phyloP scores from a whole-genome alignment of 1,140 invertebrate genomes.

The Drosophila lacteicornis region DNA sequence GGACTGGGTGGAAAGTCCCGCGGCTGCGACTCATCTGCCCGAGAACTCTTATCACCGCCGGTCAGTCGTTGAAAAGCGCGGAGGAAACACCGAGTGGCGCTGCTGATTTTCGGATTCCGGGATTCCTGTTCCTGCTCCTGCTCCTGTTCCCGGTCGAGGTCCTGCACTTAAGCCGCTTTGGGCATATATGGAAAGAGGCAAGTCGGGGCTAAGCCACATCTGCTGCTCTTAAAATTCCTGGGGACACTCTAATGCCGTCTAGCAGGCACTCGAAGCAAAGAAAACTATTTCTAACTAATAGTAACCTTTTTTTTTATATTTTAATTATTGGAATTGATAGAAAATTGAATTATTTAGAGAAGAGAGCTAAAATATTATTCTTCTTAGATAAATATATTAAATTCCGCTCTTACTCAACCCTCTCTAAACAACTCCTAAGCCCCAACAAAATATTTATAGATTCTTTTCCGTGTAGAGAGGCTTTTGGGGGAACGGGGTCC shows the following conservation, averaged over 20 bases:
- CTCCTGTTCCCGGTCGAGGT: not conserved
- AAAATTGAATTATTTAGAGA: too few relatives aligned
- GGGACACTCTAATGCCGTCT: not conserved
- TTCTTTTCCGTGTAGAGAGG: conserved; percentile 1
- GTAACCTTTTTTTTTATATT: too few relatives aligned
- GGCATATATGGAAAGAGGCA: conserved; percentile 41
- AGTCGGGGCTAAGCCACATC: conserved; percentile 38
- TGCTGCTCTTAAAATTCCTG: conserved; percentile 24
- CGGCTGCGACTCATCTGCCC: conserved; percentile 5
- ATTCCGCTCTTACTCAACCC: too few relatives aligned
- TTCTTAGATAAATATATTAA: too few relatives aligned
- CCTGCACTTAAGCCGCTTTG: conserved; percentile 42
- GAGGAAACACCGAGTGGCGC: not conserved
- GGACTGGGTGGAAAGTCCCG: not conserved
- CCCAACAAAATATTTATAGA: too few relatives aligned
- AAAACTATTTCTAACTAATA: too few relatives aligned
- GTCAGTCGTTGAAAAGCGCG: conserved; percentile 8
- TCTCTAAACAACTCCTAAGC: not conserved
- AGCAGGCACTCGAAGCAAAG: not conserved
- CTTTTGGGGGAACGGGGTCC: not conserved
- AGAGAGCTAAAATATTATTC: too few relatives aligned
- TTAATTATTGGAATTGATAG: too few relatives aligned
- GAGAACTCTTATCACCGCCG: conserved; percentile 27
- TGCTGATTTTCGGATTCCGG: conserved; percentile 1
- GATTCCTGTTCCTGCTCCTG: not conserved